Evolutionary conservation across 2,797 vertebrate species (phyloP), one percentile per base, ranked within the genome.

Genomic region (Oreonectes daqikongensis): DNA sequence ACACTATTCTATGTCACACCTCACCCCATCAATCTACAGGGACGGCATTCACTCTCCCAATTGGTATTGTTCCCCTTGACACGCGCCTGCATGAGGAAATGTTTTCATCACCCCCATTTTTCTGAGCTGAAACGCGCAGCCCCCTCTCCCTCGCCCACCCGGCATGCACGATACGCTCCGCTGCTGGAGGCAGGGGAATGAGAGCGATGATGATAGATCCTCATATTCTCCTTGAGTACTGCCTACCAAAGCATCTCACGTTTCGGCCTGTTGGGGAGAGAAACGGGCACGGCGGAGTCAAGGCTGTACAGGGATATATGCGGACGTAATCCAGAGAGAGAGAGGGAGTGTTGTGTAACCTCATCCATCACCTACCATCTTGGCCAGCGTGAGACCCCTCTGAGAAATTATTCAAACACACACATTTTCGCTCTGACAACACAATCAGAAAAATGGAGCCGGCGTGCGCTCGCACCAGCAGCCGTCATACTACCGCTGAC

Each of bases 141-240:
- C 38, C 2, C 53, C 4, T 2, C 59, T 22, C 15, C 35, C 22
- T 30, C 17, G 0, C 20, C 24, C 40, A 35, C 40, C 38, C 0
- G 26, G 38, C 26, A 28, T 1, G 15, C 42, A 15, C 26, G 35
- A 55, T 65, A 38, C 22, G 12, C 64, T 24, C 18, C 10, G 8
- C 20, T 60, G 40, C 20, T 35, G 40, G 50, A 26, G 18, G 63
- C 50, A 57, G 35, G 65, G 63, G 61, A 46, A 30, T 7, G 12
- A 67, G 53, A 75, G 52, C 52, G 11, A 74, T 53, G 63, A 60
- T 76, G 53, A 76, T 60, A 20, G 40, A 60, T 59, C n/a, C 40
- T 68, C 40, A 50, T 68, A 59, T 48, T 59, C 6, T 15, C 52
- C 84, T 77, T 88, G 84, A 87, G 84, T 88, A 84, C 61, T 65